A percentile compares a stretch with the other conserved stretches of the same genome.
Conservation (phyloP, 2,888 invertebrate species). For the Eustalomyia histrio region DNA sequence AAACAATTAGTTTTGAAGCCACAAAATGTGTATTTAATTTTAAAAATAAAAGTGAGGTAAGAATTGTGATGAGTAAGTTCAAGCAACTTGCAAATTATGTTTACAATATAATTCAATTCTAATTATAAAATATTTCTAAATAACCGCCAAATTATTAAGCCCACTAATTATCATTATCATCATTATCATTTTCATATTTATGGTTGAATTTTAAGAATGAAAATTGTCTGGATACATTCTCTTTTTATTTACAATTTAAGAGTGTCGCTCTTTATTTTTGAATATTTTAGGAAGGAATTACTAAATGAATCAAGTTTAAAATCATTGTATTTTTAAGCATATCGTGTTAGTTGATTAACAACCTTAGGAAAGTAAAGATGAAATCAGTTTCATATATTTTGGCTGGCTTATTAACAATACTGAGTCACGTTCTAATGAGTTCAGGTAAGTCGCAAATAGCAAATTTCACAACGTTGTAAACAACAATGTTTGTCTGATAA, state of each 20-base stretch:
- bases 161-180: background rate
- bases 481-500: background rate
- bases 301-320: constrained; percentile 47
- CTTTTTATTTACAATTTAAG: background rate
- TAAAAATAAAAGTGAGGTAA: constrained; percentile 4
- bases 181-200: too few relatives aligned
- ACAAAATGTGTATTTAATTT: background rate
- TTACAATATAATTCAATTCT: background rate
- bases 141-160: constrained; percentile 2
- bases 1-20: constrained; percentile 2
- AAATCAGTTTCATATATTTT: constrained; percentile 17
- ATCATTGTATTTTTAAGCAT: constrained; percentile 27
- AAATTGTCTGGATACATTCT: background rate
- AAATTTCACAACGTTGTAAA: background rate
- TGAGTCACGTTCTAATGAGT: constrained; percentile 58
- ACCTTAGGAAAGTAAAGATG: constrained; percentile 49
- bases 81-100: background rate
- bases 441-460: constrained; percentile 57
- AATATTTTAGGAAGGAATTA: constrained; percentile 7
- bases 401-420: constrained; percentile 23
- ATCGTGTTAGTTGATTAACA: constrained; percentile 41
- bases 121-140: background rate
- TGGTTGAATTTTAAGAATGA: too few relatives aligned
- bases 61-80: background rate
- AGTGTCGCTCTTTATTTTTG: constrained; percentile 2